A percentile compares a stretch with the other conserved stretches of the same genome.
Evolutionary conservation across 2,113 vertebrate genomes (phyloP).

Genomic region (Sporophila hypoxantha): DNA sequence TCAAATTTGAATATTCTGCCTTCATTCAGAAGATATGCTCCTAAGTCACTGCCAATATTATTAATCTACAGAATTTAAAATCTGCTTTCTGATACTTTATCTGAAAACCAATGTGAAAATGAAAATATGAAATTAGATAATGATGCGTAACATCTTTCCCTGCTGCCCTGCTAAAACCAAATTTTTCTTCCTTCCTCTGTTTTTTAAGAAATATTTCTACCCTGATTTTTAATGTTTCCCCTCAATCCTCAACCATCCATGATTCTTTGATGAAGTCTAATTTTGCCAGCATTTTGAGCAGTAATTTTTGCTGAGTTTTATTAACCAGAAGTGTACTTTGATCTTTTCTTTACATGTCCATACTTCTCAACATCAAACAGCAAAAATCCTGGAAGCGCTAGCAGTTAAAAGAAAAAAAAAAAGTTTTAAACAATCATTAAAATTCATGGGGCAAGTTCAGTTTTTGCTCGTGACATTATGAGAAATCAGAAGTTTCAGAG

Average conservation of each 20-base stretch:
- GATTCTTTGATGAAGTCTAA: slow-evolving; percentile 43
- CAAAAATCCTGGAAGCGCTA: slow-evolving; percentile 1
- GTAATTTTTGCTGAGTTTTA: slow-evolving; percentile 47
- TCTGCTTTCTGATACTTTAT: background rate
- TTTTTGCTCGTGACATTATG: background rate
- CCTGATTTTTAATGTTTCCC: slow-evolving; percentile 1
- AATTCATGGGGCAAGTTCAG: background rate
- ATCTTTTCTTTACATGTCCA: slow-evolving; percentile 46
- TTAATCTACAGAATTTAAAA: background rate
- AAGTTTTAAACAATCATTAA: background rate
- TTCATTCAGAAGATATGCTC: background rate
- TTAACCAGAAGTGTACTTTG: slow-evolving; percentile 35
- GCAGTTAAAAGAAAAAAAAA: background rate
- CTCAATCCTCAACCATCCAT: background rate
- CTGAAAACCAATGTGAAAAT: background rate
- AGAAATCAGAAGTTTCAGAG: background rate
- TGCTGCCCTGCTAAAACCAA: background rate
- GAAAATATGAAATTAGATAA: background rate
- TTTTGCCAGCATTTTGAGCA: slow-evolving; percentile 35
- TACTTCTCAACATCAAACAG: slow-evolving; percentile 43
- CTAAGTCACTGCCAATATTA: background rate
- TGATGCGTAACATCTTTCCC: background rate
- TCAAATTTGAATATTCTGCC: background rate
- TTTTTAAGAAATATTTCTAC: background rate
- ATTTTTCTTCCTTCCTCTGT: background rate